Evolutionary conservation across 1,140 invertebrate species (phyloP), one percentile per base, ranked within the genome.

Genomic region (Drosophila neocordata): DNA sequence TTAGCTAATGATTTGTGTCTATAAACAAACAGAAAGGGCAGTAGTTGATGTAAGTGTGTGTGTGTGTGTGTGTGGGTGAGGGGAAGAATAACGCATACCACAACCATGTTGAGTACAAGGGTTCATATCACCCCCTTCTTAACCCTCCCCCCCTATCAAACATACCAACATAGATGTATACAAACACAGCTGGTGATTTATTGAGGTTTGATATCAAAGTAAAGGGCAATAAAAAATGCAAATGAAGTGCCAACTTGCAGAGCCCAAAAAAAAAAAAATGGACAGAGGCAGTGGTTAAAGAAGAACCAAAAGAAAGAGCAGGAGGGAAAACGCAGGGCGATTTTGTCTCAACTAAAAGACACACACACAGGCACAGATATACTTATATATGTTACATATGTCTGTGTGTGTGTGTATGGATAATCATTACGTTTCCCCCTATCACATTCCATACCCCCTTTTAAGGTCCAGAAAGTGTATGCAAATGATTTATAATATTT

Each of bases 401-500:
- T 44, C 15, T 44, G 13, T 44, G 15, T 18, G 41, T 41, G 8
- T 38, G 5, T 38, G 13, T 41, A 6, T 9, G 65, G 24, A 76
- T 70, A 88, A 79, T 87, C 83, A 87, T 69, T 81, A 65, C 68
- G 41, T 61, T 20, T 1, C 8, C 22, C 22, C 38, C 38, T 12
- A 31, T 15, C 31, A 8, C 31, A 6, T 1, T 6, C 31, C 31
- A 34, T 12, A 35, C 2, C 6, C n/a, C 24, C 18, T 5, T 11
- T 62, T 5, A 58, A 52, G 53, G 69, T 38, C 53, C 63, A 66
- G 18, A 34, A 74, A 80, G 77, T 85, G 74, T 69, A 69, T 71
- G 59, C 83, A 88, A 88, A 89, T 88, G 83, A 88, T 88, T 88
- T 88, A 88, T 88, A 88, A 88, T 88, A 88, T 88, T 88, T 88